phyloP scores from a whole-genome alignment of 2,888 invertebrate genomes.

The Brachylomia viminalis region DNA sequence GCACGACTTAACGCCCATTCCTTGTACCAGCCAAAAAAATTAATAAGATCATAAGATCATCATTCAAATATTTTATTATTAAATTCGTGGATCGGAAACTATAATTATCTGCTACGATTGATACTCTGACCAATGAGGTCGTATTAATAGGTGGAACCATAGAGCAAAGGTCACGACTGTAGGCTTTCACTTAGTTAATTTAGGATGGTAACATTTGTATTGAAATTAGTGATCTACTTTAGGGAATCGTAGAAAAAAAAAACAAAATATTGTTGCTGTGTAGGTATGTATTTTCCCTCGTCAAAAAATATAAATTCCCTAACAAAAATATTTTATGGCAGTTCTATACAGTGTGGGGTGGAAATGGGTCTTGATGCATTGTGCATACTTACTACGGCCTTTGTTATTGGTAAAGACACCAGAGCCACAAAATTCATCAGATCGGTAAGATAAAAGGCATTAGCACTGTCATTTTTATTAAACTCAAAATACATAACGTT shows the following conservation, averaged over 20 bases:
- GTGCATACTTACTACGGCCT: background rate
- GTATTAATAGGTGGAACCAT: conserved; percentile 60
- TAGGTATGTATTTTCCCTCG: background rate
- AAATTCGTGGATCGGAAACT: conserved; percentile 62
- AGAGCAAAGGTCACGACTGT: conserved; percentile 49
- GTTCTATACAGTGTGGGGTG: background rate
- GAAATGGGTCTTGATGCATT: background rate
- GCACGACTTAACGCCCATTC: conserved; percentile 63
- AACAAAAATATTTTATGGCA: background rate
- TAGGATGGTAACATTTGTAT: conserved; percentile 43
- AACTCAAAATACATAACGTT: background rate
- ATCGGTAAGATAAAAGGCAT: background rate
- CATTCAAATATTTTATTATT: conserved; percentile 61
- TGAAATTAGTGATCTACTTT: conserved; percentile 39
- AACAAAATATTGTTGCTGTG: too few relatives aligned
- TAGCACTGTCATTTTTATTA: background rate
- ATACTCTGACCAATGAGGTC: conserved; percentile 56
- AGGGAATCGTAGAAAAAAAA: background rate
- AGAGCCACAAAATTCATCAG: background rate
- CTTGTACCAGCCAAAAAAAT: conserved; percentile 54
- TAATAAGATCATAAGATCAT: conserved; percentile 56
- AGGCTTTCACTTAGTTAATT: conserved; percentile 58
- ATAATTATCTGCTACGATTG: conserved; percentile 65
- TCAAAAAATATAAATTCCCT: background rate
- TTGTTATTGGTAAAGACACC: background rate